phyloP scores from a whole-genome alignment of 2,113 vertebrate species.

The Amphiprion ocellaris region DNA sequence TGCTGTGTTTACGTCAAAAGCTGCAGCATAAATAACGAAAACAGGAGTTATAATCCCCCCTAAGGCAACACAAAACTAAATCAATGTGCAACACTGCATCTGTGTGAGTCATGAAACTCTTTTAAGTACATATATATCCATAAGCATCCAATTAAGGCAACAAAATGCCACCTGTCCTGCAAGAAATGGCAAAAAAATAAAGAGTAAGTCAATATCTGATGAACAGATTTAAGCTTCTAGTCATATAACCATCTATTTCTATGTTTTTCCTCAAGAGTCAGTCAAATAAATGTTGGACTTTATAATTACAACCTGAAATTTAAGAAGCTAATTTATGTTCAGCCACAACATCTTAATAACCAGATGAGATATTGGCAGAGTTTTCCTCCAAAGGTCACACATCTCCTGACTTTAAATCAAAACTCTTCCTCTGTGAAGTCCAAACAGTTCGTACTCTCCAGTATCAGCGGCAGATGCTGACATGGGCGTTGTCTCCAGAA shows the following conservation, averaged over 20 bases:
- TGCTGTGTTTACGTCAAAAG: background rate
- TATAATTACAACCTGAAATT: background rate
- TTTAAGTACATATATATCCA: no score
- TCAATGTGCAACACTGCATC: no score
- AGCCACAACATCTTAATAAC: background rate
- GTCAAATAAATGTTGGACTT: background rate
- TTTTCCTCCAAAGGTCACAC: background rate
- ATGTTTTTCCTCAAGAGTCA: background rate
- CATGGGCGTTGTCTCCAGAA: conserved; percentile 66
- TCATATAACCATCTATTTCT: background rate
- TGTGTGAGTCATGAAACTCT: no score
- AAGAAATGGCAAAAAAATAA: background rate
- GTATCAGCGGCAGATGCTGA: conserved; percentile 59
- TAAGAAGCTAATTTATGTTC: background rate
- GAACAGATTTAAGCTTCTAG: background rate
- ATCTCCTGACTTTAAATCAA: background rate
- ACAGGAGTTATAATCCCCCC: background rate
- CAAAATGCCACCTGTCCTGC: background rate
- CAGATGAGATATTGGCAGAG: background rate
- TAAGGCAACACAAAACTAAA: no score
- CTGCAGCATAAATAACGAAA: background rate
- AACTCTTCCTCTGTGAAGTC: background rate
- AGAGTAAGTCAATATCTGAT: background rate
- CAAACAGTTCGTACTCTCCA: background rate
- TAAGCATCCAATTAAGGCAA: background rate